Conservation (phyloP, 2,113 vertebrate species). For the Seriola aureovittata region DNA sequence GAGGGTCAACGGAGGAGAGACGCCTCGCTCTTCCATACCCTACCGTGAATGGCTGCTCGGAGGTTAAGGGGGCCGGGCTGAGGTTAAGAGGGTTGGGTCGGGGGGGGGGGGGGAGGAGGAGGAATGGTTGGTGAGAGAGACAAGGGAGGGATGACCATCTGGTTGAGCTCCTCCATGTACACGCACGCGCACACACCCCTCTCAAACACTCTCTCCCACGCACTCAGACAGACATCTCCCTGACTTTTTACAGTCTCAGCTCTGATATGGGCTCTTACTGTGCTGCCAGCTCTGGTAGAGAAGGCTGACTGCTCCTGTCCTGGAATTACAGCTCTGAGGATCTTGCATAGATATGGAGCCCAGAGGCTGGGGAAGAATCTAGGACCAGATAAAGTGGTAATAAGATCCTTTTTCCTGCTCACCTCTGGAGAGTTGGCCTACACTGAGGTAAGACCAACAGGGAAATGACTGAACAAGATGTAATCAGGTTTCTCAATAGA, state of each 20-base stretch:
- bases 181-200: conserved; percentile 63
- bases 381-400: conserved; percentile 63
- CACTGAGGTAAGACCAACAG: conserved; percentile 73
- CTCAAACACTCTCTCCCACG: conserved; percentile 62
- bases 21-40: conserved; percentile 46
- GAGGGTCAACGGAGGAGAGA: conserved; percentile 59
- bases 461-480: conserved; percentile 31
- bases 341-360: conserved; percentile 65
- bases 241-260: conserved; percentile 56
- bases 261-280: conserved; percentile 75
- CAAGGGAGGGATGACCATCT: conserved; percentile 79
- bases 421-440: conserved; percentile 56
- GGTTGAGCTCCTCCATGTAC: conserved; percentile 72
- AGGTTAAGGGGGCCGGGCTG: conserved; percentile 71
- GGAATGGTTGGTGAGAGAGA: conserved; percentile 54
- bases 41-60: conserved; percentile 76
- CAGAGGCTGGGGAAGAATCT: conserved; percentile 64
- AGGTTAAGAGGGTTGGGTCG: conserved; percentile 68
- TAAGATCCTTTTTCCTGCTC: conserved; percentile 53
- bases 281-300: conserved; percentile 64
- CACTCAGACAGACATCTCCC: conserved; percentile 67
- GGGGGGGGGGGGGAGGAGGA: conserved; percentile 56
- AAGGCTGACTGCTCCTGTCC: conserved; percentile 61
- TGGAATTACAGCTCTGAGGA: conserved; percentile 72
- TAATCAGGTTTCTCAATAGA: conserved; percentile 27